These are phyloP conservation scores for Octopus bimaculoides DNA, from an alignment of 1,140 invertebrate species.

Conservation along the genomic window DNA sequence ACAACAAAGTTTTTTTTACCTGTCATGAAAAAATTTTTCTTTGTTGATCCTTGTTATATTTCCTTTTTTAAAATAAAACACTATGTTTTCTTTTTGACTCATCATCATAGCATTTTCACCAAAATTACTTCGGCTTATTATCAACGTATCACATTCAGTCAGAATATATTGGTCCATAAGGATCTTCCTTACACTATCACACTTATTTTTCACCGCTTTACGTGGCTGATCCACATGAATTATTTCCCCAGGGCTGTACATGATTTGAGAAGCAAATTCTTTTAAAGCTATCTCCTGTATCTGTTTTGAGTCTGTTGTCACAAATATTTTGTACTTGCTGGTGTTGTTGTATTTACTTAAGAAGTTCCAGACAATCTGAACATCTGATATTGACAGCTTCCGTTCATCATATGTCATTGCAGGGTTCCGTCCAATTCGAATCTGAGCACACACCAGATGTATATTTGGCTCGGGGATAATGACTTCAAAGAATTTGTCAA, in stretches of 20 bases:
- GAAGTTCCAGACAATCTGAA: conserved; percentile 25
- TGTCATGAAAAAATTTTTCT: too few species aligned
- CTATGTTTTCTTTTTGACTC: too few species aligned
- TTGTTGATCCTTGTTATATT: too few species aligned
- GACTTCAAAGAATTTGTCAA: conserved; percentile 3
- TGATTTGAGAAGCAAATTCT: conserved; percentile 15
- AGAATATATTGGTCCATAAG: conserved; percentile 31
- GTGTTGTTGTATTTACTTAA: conserved; percentile 16
- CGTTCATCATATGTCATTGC: conserved; percentile 23
- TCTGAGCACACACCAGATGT: conserved; percentile 30
- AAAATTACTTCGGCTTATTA: conserved; percentile 26
- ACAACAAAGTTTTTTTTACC: too few species aligned
- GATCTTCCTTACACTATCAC: conserved; percentile 23
- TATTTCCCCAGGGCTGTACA: conserved; percentile 24
- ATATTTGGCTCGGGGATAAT: background rate
- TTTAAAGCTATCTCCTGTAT: conserved; percentile 16
- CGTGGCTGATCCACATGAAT: conserved; percentile 27
- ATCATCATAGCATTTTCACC: conserved; percentile 9
- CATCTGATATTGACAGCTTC: background rate
- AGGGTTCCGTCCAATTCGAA: conserved; percentile 30
- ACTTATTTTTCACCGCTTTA: conserved; percentile 9
- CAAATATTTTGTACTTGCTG: conserved; percentile 23
- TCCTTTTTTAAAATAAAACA: too few species aligned
- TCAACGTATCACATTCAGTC: conserved; percentile 29
- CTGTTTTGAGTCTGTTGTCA: conserved; percentile 27